Percentiles rank a stretch among this genome's conserved stretches.
Evolutionary conservation across 2,888 invertebrate species (phyloP).

Genomic region (Patella depressa): DNA sequence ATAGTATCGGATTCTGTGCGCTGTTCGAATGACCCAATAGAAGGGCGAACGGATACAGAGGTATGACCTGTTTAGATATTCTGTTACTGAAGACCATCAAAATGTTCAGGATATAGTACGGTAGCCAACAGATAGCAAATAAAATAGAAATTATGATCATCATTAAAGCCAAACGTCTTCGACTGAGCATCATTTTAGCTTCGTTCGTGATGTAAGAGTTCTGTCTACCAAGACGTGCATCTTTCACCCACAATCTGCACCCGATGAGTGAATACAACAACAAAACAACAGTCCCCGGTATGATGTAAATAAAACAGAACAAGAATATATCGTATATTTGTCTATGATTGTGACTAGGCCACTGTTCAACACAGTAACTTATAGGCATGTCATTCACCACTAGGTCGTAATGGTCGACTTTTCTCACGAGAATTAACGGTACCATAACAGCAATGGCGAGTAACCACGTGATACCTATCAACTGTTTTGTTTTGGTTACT

Average conservation of each 20-base stretch:
- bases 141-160: conserved; percentile 81
- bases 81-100: conserved; percentile 75
- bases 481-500: conserved; percentile 77
- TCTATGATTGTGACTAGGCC: conserved; percentile 68
- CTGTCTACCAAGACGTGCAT: conserved; percentile 46
- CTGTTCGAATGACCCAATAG: conserved; percentile 83
- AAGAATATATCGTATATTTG: conserved; percentile 79
- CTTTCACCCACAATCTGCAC: conserved; percentile 73
- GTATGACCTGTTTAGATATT: conserved; percentile 55
- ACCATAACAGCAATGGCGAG: conserved; percentile 79
- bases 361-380: conserved; percentile 43
- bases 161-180: conserved; percentile 83
- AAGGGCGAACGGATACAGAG: conserved; percentile 77
- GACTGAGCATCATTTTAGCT: conserved; percentile 74
- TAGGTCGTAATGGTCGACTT: conserved; percentile 45
- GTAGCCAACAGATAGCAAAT: conserved; percentile 85
- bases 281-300: conserved; percentile 77
- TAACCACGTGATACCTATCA: conserved; percentile 79
- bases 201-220: conserved; percentile 46
- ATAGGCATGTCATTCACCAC: conserved; percentile 17
- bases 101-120: conserved; percentile 81
- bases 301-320: conserved; percentile 81
- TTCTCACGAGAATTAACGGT: conserved; percentile 76
- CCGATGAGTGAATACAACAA: conserved; percentile 65
- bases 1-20: conserved; percentile 83